Evolutionary conservation across 2,797 vertebrate species (phyloP).

Genomic region (Masticophis lateralis): DNA sequence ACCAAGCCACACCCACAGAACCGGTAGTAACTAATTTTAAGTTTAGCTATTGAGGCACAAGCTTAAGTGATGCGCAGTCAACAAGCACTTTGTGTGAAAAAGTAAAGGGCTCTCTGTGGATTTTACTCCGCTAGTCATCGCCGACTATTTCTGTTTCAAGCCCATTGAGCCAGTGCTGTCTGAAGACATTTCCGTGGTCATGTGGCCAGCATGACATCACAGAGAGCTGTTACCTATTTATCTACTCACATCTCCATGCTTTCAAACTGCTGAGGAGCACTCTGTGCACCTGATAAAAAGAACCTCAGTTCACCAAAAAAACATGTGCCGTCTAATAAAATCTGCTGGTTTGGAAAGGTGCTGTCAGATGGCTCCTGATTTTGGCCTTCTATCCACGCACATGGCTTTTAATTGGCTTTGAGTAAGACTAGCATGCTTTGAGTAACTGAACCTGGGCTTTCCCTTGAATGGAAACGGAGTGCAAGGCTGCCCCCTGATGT

Average conservation of each 20-base stretch:
- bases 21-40: too few relatives aligned
- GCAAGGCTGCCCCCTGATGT: conserved; percentile 1
- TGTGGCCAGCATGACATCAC: too few relatives aligned
- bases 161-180: too few relatives aligned
- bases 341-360: not conserved
- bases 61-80: not conserved
- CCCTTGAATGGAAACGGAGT: not conserved
- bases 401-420: not conserved
- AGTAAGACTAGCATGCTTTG: not conserved
- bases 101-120: too few relatives aligned
- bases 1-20: too few relatives aligned
- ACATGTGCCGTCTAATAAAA: not conserved
- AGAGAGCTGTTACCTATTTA: too few relatives aligned
- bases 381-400: not conserved
- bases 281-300: not conserved
- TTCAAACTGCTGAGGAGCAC: too few relatives aligned
- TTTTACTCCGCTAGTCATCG: too few relatives aligned
- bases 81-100: not conserved
- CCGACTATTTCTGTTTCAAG: too few relatives aligned
- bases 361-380: not conserved
- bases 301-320: not conserved
- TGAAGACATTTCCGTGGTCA: too few relatives aligned
- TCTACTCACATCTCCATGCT: too few relatives aligned
- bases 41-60: not conserved
- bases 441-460: not conserved